These are phyloP conservation scores for Bombus polaris DNA, from an alignment of 1,140 invertebrate species.

Conservation along the genomic window DNA sequence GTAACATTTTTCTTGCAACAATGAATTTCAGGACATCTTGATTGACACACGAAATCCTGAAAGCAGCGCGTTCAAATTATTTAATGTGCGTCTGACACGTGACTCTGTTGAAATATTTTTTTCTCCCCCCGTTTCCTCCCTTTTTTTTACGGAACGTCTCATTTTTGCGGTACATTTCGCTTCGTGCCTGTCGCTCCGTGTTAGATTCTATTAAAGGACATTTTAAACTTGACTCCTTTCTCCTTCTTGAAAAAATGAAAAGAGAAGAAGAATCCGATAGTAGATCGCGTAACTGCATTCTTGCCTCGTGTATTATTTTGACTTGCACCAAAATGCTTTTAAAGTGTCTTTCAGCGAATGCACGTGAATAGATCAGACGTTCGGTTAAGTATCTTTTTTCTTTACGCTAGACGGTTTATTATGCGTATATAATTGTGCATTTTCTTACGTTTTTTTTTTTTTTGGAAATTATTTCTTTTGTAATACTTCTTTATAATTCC, in stretches of 20 bases:
- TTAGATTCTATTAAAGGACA: constrained; percentile 14
- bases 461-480: constrained; percentile 21
- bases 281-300: background rate
- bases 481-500: too few relatives aligned
- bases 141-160: background rate
- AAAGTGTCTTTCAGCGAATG: constrained; percentile 55
- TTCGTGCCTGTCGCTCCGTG: constrained; percentile 4
- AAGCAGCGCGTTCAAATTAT: constrained; percentile 19
- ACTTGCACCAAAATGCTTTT: constrained; percentile 64
- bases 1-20: background rate
- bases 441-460: constrained; percentile 10
- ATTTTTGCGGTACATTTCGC: background rate
- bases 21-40: background rate
- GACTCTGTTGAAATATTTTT: constrained; percentile 25
- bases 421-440: constrained; percentile 5
- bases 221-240: constrained; percentile 4
- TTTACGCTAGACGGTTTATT: constrained; percentile 40
- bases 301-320: constrained; percentile 41
- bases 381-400: constrained; percentile 37
- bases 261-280: background rate
- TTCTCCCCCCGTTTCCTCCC: background rate
- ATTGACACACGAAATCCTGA: constrained; percentile 14
- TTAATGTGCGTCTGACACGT: constrained; percentile 5
- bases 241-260: too few relatives aligned
- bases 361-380: constrained; percentile 34